These are phyloP conservation scores for Diachasmimorpha longicaudata DNA, from an alignment of 1,140 invertebrate species.

Conservation along the genomic window DNA sequence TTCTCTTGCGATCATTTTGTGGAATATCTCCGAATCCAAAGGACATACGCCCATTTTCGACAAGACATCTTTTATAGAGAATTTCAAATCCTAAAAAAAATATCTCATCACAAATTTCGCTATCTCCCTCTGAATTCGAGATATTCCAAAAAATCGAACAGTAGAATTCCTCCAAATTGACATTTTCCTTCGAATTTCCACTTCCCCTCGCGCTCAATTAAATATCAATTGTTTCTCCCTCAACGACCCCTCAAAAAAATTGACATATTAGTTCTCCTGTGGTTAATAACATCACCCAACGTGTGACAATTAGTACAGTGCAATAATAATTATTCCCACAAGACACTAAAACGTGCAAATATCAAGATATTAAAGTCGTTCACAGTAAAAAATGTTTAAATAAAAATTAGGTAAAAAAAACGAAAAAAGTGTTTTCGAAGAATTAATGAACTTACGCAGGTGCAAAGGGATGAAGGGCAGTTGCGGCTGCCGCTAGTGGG, in stretches of 20 bases:
- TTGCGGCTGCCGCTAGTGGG: slow-evolving; percentile 72
- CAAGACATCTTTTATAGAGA: background rate
- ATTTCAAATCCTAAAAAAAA: background rate
- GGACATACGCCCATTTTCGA: background rate
- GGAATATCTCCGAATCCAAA: background rate
- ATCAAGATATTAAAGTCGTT: background rate
- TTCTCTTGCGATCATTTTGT: background rate
- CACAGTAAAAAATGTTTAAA: background rate
- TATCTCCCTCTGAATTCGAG: background rate
- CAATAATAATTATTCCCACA: background rate
- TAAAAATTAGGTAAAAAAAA: too few relatives aligned
- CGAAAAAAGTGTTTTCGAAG: background rate
- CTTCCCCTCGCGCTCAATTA: background rate
- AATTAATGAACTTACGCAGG: slow-evolving; percentile 71
- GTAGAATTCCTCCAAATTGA: background rate
- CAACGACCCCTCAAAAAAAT: background rate
- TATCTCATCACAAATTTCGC: background rate
- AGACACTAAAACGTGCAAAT: slow-evolving; percentile 2
- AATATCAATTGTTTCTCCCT: background rate
- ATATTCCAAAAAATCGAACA: background rate
- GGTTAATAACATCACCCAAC: background rate
- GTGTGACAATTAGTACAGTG: slow-evolving; percentile 2
- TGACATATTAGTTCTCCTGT: background rate
- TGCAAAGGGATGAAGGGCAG: slow-evolving; percentile 80
- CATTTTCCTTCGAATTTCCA: background rate